Conservation (phyloP, 2,888 invertebrate species). For the Pollenia angustigena region DNA sequence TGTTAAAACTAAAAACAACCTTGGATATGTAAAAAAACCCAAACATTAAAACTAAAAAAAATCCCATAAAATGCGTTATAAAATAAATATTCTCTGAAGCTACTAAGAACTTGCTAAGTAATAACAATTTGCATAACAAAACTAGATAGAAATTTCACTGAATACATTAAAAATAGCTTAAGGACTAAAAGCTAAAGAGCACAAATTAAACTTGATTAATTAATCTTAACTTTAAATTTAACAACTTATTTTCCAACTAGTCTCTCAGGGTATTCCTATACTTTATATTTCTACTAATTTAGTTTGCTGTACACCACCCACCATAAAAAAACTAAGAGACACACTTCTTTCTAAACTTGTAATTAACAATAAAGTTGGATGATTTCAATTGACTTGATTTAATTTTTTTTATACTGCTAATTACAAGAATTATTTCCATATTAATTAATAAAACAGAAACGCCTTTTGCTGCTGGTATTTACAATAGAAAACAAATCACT, state of each 20-base stretch:
- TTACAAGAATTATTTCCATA: neutral
- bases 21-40: constrained; percentile 26
- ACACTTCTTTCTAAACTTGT: neutral
- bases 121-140: neutral
- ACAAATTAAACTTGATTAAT: no score
- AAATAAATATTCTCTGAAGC: constrained; percentile 7
- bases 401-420: constrained; percentile 19
- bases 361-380: constrained; percentile 62
- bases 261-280: constrained; percentile 3
- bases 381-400: constrained; percentile 61
- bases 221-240: no score
- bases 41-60: constrained; percentile 13
- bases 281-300: neutral
- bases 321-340: constrained; percentile 4
- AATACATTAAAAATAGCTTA: no score
- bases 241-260: neutral
- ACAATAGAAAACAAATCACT: neutral
- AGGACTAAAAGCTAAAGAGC: no score
- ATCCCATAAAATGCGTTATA: constrained; percentile 3
- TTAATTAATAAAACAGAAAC: neutral
- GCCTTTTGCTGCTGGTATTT: constrained; percentile 5
- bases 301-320: neutral
- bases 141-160: neutral
- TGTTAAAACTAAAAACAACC: constrained; percentile 48
- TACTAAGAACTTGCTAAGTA: neutral